phyloP scores from a whole-genome alignment of 2,797 vertebrate genomes.

The Rhinichthys osculus region DNA sequence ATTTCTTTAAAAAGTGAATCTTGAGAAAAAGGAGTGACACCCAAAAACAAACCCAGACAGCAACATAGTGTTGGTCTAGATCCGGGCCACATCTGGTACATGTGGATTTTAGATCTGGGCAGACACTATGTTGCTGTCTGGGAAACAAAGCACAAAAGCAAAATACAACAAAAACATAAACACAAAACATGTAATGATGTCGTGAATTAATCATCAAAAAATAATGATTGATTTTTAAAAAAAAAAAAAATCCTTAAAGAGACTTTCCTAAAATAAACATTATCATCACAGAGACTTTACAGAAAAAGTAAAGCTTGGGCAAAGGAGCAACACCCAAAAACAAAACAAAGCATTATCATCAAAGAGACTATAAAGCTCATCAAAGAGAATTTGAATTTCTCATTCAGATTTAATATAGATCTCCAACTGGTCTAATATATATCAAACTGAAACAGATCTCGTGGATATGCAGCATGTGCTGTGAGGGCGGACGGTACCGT shows the following conservation, averaged over 20 bases:
- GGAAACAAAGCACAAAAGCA: neutral
- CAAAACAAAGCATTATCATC: neutral
- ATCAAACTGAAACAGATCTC: neutral
- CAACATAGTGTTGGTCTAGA: too few relatives aligned
- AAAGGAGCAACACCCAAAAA: neutral
- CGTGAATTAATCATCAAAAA: neutral
- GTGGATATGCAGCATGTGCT: slow-evolving; percentile 11
- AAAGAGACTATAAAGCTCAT: neutral
- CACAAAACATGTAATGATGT: neutral
- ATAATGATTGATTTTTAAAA: neutral
- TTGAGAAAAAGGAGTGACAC: too few relatives aligned
- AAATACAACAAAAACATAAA: neutral
- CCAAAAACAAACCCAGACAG: too few relatives aligned
- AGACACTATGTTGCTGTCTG: too few relatives aligned
- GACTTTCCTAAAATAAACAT: too few relatives aligned
- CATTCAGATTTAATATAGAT: neutral
- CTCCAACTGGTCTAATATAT: neutral
- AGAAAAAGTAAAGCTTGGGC: neutral
- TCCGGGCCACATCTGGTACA: too few relatives aligned
- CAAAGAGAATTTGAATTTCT: neutral
- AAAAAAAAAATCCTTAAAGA: too few relatives aligned
- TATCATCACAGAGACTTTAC: too few relatives aligned
- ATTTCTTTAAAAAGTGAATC: too few relatives aligned
- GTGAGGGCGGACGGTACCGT: slow-evolving; percentile 81
- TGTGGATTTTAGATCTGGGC: too few relatives aligned